phyloP scores from a whole-genome alignment of 2,113 vertebrate genomes.

The Propithecus coquereli region DNA sequence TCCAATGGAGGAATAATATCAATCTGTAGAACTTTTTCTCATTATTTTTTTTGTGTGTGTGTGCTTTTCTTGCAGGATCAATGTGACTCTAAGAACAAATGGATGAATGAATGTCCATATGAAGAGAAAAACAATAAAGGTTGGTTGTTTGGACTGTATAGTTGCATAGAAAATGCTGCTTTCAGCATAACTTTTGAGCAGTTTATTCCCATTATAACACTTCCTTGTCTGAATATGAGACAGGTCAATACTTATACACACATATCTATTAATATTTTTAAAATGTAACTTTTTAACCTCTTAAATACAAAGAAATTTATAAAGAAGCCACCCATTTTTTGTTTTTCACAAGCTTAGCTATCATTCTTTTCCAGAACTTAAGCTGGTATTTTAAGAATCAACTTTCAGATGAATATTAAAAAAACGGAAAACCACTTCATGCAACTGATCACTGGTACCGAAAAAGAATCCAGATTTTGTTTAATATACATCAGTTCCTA shows the following conservation, averaged over 20 bases:
- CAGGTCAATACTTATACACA: background rate
- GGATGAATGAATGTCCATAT: conserved; percentile 82
- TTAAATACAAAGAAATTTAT: background rate
- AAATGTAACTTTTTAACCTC: background rate
- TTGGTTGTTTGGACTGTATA: conserved; percentile 61
- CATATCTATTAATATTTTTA: background rate
- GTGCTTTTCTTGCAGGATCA: conserved; percentile 76
- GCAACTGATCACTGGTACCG: background rate
- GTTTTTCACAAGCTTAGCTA: background rate
- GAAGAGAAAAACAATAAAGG: conserved; percentile 86
- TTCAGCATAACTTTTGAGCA: background rate
- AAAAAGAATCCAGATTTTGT: background rate
- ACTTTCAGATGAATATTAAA: background rate
- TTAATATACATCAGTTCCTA: background rate
- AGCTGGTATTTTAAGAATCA: background rate
- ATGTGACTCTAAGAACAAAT: conserved; percentile 78
- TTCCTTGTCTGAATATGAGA: background rate
- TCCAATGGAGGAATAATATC: background rate
- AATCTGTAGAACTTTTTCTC: background rate
- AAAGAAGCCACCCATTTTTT: background rate
- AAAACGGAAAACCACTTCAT: background rate
- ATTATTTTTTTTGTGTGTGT: background rate
- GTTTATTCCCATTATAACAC: background rate
- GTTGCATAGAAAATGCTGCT: background rate
- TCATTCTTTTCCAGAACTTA: background rate